A percentile compares a stretch with the other conserved stretches of the same genome.
These are phyloP conservation scores for Leuciscus idus DNA, from an alignment of 2,113 vertebrate species.

Conservation along the genomic window DNA sequence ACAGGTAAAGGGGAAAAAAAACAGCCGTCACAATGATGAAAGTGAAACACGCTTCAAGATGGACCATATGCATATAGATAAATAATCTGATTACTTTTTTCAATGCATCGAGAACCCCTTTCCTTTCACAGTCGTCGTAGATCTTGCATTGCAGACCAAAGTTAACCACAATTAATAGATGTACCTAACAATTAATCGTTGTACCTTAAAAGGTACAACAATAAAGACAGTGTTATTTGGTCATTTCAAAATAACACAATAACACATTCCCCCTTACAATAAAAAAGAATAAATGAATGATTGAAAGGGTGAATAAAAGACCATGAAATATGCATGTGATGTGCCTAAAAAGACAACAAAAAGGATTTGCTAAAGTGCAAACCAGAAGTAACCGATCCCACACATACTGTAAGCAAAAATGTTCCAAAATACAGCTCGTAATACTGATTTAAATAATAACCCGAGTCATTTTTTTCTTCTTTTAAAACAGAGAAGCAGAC, in stretches of 20 bases:
- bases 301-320: neutral
- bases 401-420: constrained; percentile 60
- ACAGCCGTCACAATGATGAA: constrained; percentile 58
- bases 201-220: constrained; percentile 28
- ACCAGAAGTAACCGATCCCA: constrained; percentile 54
- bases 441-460: constrained; percentile 74
- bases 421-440: constrained; percentile 70
- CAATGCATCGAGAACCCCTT: constrained; percentile 28
- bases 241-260: neutral
- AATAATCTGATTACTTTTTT: constrained; percentile 62
- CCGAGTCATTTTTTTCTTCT: constrained; percentile 63
- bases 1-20: constrained; percentile 50
- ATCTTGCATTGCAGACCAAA: constrained; percentile 37
- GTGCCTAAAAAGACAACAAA: constrained; percentile 5
- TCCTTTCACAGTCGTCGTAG: constrained; percentile 56
- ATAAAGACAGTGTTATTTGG: neutral
- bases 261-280: constrained; percentile 4
- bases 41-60: constrained; percentile 58
- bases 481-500: constrained; percentile 73
- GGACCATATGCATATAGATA: constrained; percentile 66
- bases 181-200: neutral
- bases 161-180: constrained; percentile 38
- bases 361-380: neutral
- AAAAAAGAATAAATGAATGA: constrained; percentile 15
- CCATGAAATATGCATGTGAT: constrained; percentile 16